Percentiles rank a stretch among this genome's conserved stretches.
These are phyloP conservation scores for Epinephelus malabaricus DNA, from an alignment of 2,797 vertebrate genomes.

Conservation along the genomic window DNA sequence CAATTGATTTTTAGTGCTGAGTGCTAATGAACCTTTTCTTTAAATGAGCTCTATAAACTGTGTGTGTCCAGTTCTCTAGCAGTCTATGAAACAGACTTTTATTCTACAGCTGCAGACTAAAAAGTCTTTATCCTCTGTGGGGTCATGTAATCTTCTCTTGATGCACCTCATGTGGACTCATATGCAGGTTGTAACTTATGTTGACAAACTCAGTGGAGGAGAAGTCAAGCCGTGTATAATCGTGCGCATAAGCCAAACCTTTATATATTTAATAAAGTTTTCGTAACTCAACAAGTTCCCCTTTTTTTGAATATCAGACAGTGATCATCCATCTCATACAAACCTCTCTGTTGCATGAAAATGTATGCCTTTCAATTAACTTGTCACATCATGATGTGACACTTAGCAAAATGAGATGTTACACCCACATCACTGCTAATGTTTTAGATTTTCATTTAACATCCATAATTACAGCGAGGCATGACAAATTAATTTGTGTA, in stretches of 20 bases:
- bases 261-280: not conserved
- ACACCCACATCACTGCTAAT: not conserved
- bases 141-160: not conserved
- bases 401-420: not conserved
- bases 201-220: not conserved
- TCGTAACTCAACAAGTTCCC: not conserved
- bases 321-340: too few relatives aligned
- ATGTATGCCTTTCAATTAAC: not conserved
- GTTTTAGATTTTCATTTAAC: not conserved
- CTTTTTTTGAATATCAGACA: not conserved
- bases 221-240: not conserved
- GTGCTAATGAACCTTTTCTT: too few relatives aligned
- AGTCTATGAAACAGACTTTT: too few relatives aligned
- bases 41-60: too few relatives aligned
- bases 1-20: too few relatives aligned
- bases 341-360: too few relatives aligned
- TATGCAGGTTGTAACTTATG: not conserved
- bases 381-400: not conserved
- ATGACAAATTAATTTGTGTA: not conserved
- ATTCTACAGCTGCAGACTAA: too few relatives aligned
- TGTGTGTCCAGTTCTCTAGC: too few relatives aligned
- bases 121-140: too few relatives aligned
- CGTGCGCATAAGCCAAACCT: not conserved
- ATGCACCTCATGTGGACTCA: too few relatives aligned
- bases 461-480: not conserved